These are phyloP conservation scores for Ambastaia sidthimunki DNA, from an alignment of 2,797 vertebrate genomes.

Conservation along the genomic window DNA sequence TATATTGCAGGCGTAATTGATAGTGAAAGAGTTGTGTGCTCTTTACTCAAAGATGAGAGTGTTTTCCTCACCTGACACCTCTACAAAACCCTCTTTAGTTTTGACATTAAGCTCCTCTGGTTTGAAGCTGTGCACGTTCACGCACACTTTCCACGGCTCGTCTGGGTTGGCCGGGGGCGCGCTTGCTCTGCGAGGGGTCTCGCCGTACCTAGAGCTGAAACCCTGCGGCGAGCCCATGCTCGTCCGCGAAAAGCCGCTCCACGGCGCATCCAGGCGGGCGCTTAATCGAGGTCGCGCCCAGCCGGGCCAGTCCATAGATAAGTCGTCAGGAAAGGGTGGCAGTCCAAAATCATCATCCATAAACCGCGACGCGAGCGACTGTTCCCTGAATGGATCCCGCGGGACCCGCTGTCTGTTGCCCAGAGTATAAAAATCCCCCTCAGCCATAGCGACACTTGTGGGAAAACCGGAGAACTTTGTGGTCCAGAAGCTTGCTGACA, in stretches of 20 bases:
- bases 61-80: slow-evolving; percentile 92
- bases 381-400: slow-evolving; percentile 90
- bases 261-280: slow-evolving; percentile 81
- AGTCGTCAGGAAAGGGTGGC: slow-evolving; percentile 87
- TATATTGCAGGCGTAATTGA: background rate
- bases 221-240: slow-evolving; percentile 74
- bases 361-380: slow-evolving; percentile 85
- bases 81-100: slow-evolving; percentile 94
- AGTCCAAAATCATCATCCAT: slow-evolving; percentile 95
- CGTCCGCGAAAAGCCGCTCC: slow-evolving; percentile 81
- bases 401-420: slow-evolving; percentile 84
- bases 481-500: background rate
- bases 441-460: slow-evolving; percentile 71
- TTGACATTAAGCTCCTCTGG: slow-evolving; percentile 92
- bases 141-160: slow-evolving; percentile 97
- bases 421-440: slow-evolving; percentile 81
- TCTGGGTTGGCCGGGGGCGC: slow-evolving; percentile 78
- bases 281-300: slow-evolving; percentile 91
- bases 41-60: background rate
- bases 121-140: slow-evolving; percentile 97
- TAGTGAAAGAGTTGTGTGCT: background rate
- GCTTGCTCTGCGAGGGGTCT: slow-evolving; percentile 76
- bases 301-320: slow-evolving; percentile 91
- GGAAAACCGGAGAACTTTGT: background rate
- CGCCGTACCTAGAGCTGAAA: slow-evolving; percentile 80